Conservation (phyloP, 2,797 vertebrate genomes). For the Sphenopsis melanotis region DNA sequence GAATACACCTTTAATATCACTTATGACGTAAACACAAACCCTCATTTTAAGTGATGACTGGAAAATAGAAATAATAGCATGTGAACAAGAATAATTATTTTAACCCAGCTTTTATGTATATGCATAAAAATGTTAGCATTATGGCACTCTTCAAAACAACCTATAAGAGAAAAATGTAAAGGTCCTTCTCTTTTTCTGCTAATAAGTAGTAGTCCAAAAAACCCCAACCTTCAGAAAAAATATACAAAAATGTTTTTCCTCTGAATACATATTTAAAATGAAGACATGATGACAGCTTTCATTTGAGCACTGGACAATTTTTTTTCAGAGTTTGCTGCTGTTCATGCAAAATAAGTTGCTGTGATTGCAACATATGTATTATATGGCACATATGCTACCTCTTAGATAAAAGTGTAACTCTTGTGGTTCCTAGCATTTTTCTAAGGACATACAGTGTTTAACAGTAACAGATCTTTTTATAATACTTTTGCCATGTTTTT, state of each 20-base stretch:
- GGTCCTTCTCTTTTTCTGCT: slow-evolving; percentile 14
- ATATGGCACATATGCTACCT: slow-evolving; percentile 50
- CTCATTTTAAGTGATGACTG: neutral
- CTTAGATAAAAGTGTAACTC: slow-evolving; percentile 61
- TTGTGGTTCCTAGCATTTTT: slow-evolving; percentile 54
- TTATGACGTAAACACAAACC: neutral
- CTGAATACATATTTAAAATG: slow-evolving; percentile 47
- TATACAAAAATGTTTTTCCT: slow-evolving; percentile 7
- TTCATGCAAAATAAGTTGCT: slow-evolving; percentile 62
- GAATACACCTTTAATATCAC: neutral
- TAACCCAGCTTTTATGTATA: neutral
- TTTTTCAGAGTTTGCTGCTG: slow-evolving; percentile 59
- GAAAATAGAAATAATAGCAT: neutral
- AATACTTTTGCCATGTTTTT: slow-evolving; percentile 71
- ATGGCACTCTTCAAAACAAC: slow-evolving; percentile 25
- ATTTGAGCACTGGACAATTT: slow-evolving; percentile 55
- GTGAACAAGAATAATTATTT: slow-evolving; percentile 37
- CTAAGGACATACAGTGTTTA: slow-evolving; percentile 65
- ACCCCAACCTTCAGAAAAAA: neutral
- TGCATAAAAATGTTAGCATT: neutral
- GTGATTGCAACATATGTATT: slow-evolving; percentile 52
- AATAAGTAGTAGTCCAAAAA: neutral
- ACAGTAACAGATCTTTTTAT: slow-evolving; percentile 65
- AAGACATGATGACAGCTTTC: slow-evolving; percentile 47
- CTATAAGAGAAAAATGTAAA: slow-evolving; percentile 22